Base-by-base conservation (phyloP, 2,113 vertebrate species). In the Trematocara marginatum region DNA sequence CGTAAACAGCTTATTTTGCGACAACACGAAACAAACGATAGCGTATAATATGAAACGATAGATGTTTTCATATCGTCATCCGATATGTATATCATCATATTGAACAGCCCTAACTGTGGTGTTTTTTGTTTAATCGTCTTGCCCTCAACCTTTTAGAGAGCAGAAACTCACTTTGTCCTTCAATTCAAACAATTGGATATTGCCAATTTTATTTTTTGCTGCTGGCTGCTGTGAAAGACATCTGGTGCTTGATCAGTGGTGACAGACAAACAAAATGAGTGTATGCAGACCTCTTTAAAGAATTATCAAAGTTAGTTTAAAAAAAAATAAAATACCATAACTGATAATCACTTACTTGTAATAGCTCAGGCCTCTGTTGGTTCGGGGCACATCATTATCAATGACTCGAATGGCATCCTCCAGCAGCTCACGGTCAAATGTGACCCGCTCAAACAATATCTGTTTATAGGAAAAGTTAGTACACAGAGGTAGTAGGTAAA, bases 361-460 rank as follows among this genome's bases (percentile, higher is more conserved):
- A 82, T 95, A 97, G 80, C 86, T 90, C 52, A 97, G 90, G 78
- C 94, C 94, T 93, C 96, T 90, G 90, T 95, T 96, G 10, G 96
- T 97, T 84, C 96, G 92, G 1, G 96, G 95, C 4, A 96, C 95
- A 52, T 97, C 96, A 83, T 97, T 97, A 88, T 97, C 95, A 83
- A 97, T 96, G 84, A 97, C 96, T 18, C 96, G 88, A 78, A 94
- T 92, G 26, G 96, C 96, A 89, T 97, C 96, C 74, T 85, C 93
- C 23, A 97, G 95, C 80, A 96, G 95, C 40, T 91, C 86, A 10
- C 90, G 57, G 51, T 97, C 94, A 89, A 96, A 95, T 2, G 88
- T 90, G 16, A 93, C 89, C 4, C 96, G 93, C 83, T 96, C 95
- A 93, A 96, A 95, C 80, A 96, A 85, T 49, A 97, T 93, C 94